Evolutionary conservation across 2,797 vertebrate genomes (phyloP), one percentile per base, ranked within the genome.

Genomic region (Labroides dimidiatus): DNA sequence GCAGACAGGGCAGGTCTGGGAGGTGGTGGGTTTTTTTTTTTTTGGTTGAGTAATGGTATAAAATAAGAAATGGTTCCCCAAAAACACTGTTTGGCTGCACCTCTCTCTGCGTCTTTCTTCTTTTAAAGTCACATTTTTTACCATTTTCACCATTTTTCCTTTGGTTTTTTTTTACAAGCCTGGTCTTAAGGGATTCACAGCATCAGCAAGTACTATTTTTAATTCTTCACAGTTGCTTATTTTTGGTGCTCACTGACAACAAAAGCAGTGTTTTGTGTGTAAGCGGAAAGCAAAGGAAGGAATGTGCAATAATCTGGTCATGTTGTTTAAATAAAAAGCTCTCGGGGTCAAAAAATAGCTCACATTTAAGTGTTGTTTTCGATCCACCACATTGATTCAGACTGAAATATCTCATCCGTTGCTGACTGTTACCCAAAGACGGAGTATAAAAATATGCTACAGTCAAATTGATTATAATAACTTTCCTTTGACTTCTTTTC

Each of bases 11-110:
- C 56, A 62, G 67, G 77, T 72, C 72, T 59, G 52, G 67, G 71
- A 70, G 66, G 71, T 11, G 55, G 64, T 43, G 48, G 48, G 47
- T n/a, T 89, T 89, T 90, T 90, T n/a, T 89, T 89, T 90, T 90
- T 90, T 87, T 84, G 84, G 76, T 70, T 15, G 17, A 13, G 75
- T 79, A 70, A 87, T 81, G 63, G 54, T 72, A 65, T 62, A 68
- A 89, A 82, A 83, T 47, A 58, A 71, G 51, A 48, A 70, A 78
- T 37, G 65, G 60, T 81, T 83, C 60, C 69, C 39, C 48, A 56
- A 48, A 66, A 80, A 67, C 64, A 61, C 57, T 16, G 44, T 48
- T 57, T 72, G 48, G 20, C 33, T 55, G 30, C 64, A 49, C 21
- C 64, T 65, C 69, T 75, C 64, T 56, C 56, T 59, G 30, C 55